Conservation (phyloP, 2,888 invertebrate genomes). For the Ochlodes sylvanus region DNA sequence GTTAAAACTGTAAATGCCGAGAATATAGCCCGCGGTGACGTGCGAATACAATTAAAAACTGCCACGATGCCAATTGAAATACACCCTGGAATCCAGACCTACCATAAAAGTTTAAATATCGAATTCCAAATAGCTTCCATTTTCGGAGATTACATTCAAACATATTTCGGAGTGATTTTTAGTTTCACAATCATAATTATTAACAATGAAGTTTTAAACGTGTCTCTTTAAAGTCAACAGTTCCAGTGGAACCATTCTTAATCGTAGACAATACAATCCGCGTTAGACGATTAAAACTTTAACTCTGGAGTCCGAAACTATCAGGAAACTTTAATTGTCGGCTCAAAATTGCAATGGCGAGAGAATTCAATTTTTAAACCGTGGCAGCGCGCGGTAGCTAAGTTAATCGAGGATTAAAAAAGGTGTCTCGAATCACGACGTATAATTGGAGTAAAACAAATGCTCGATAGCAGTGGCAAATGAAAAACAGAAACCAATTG, state of each 20-base stretch:
- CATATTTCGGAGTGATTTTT: neutral
- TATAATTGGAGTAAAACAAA: slow-evolving; percentile 27
- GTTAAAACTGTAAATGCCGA: slow-evolving; percentile 4
- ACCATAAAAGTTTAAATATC: slow-evolving; percentile 1
- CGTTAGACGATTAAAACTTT: slow-evolving; percentile 1
- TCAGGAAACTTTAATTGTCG: neutral
- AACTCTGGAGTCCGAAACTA: neutral
- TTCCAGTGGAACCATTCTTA: too few species aligned
- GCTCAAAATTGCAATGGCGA: neutral
- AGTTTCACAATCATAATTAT: neutral
- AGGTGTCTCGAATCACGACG: slow-evolving; percentile 12
- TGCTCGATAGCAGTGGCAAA: slow-evolving; percentile 20
- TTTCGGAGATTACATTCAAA: too few species aligned
- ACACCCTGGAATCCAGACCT: neutral
- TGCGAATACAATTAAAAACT: slow-evolving; percentile 3
- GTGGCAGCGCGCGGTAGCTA: neutral
- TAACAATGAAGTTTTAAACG: neutral
- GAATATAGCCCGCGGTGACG: slow-evolving; percentile 4
- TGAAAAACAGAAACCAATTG: slow-evolving; percentile 35
- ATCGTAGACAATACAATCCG: neutral
- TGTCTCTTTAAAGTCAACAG: too few species aligned
- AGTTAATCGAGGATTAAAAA: slow-evolving; percentile 14
- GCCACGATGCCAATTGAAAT: neutral
- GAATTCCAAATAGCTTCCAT: neutral
- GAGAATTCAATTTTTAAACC: slow-evolving; percentile 1